Evolutionary conservation across 2,888 invertebrate species (phyloP).

Genomic region (Maniola hyperantus): DNA sequence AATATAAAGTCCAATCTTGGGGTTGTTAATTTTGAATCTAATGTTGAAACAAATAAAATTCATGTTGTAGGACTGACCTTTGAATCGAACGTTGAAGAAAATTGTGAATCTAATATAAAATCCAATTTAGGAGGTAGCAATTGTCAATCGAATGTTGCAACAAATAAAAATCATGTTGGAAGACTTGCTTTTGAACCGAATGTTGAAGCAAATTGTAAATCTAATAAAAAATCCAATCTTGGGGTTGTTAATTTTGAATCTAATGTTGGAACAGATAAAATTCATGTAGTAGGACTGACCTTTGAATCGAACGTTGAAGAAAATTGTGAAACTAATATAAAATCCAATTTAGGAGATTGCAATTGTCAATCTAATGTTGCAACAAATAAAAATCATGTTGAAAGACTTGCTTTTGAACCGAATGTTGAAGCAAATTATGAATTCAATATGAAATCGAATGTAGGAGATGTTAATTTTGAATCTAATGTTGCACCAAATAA

Average conservation of each 20-base stretch:
- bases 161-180: neutral
- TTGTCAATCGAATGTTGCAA: neutral
- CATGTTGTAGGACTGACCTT: neutral
- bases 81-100: neutral
- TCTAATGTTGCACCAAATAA: neutral
- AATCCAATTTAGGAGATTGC: neutral
- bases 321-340: slow-evolving; percentile 1
- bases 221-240: neutral
- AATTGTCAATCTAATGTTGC: neutral
- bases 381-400: neutral
- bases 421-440: neutral
- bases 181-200: neutral
- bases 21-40: neutral
- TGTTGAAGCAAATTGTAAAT: slow-evolving; percentile 10
- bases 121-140: neutral
- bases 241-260: neutral
- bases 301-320: neutral
- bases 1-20: neutral
- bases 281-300: neutral
- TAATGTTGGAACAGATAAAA: neutral
- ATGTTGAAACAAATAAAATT: neutral
- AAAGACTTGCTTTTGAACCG: neutral
- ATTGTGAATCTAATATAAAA: neutral
- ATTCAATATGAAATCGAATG: neutral
- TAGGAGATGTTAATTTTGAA: neutral